phyloP scores from a whole-genome alignment of 2,888 invertebrate genomes.

The Liopterus haemorrhoidalis region DNA sequence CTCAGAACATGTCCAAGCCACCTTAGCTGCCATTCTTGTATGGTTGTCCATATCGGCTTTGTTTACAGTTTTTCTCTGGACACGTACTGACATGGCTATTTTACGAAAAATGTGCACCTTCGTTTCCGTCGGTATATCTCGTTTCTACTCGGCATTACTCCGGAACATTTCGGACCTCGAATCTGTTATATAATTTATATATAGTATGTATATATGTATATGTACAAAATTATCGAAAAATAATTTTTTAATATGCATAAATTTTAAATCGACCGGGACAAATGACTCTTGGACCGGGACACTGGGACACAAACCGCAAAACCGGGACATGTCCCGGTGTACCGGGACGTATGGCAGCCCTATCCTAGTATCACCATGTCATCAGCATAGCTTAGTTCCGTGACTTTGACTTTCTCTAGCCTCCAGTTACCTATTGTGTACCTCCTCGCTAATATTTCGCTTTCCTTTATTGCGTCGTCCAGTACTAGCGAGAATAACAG shows the following conservation, averaged over 20 bases:
- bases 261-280: too few relatives aligned
- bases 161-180: too few relatives aligned
- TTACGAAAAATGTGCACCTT: neutral
- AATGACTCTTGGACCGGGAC: too few relatives aligned
- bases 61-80: neutral
- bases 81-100: neutral
- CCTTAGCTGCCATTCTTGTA: constrained; percentile 1
- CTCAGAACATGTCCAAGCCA: too few relatives aligned
- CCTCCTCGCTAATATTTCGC: neutral
- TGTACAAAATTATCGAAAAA: too few relatives aligned
- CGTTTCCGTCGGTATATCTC: neutral
- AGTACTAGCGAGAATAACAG: neutral
- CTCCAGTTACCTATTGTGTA: constrained; percentile 6
- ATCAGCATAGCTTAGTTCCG: constrained; percentile 7
- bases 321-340: too few relatives aligned
- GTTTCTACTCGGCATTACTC: too few relatives aligned
- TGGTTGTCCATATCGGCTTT: neutral
- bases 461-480: constrained; percentile 3
- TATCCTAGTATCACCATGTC: neutral
- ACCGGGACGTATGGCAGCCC: too few relatives aligned
- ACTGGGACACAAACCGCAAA: too few relatives aligned
- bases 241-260: too few relatives aligned
- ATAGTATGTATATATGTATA: too few relatives aligned
- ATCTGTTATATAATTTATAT: too few relatives aligned
- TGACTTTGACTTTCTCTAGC: neutral